Evolutionary conservation across 2,797 vertebrate genomes (phyloP).

Genomic region (Cryptoblepharus egeriae): DNA sequence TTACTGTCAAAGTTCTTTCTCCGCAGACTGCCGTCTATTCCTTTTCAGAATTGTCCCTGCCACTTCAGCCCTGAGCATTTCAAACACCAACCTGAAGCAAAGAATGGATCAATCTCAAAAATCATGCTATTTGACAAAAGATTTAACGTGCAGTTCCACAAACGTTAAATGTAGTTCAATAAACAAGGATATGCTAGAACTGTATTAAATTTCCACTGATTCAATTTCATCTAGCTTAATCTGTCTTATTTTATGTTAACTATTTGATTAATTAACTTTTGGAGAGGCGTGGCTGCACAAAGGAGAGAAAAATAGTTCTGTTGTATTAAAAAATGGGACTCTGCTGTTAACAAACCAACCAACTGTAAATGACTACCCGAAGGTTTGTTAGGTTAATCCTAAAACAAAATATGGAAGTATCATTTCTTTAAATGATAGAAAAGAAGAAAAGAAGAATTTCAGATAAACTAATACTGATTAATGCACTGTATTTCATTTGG

Average conservation of each 20-base stretch:
- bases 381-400: conserved; percentile 4
- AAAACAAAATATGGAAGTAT: background rate
- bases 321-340: background rate
- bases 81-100: too few relatives aligned
- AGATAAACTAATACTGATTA: conserved; percentile 23
- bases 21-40: too few relatives aligned
- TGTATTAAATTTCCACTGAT: too few relatives aligned
- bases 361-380: background rate
- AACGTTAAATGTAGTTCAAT: background rate
- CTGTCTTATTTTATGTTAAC: background rate
- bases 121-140: background rate
- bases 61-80: too few relatives aligned
- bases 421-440: background rate
- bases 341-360: background rate
- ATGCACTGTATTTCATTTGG: conserved; percentile 5
- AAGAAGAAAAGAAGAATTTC: background rate
- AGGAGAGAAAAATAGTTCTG: background rate
- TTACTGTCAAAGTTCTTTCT: too few relatives aligned
- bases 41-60: too few relatives aligned
- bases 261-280: background rate
- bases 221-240: background rate
- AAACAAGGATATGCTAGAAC: background rate
- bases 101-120: background rate
- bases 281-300: too few relatives aligned
- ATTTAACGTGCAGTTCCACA: background rate